Evolutionary conservation across 2,888 invertebrate genomes (phyloP), one percentile per base, ranked within the genome.

Genomic region (Saturnia japonica): DNA sequence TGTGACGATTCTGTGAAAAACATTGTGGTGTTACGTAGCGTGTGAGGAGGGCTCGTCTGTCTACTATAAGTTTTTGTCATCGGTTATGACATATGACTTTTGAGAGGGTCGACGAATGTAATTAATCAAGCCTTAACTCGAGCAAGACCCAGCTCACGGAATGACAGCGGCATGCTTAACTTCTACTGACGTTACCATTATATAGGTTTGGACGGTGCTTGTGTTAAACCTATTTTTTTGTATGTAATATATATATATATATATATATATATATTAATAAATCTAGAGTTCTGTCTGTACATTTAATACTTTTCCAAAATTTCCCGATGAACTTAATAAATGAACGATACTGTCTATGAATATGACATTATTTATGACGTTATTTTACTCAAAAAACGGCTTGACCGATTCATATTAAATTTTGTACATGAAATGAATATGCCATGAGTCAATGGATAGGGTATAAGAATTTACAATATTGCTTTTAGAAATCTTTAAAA

Each of bases 21-120:
- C 25, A 25, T 47, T 22, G 16, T 25, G 16, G 16, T 6, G 9
- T 34, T 40, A 40, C 40, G 34, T n/a, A 16, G 12, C 62, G 40
- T 64, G 64, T 40, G 40, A 54, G 42, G 54, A 70, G 11, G 66
- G 64, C 57, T 60, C 54, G 64, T 70, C 76, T 73, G 74, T 71
- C 80, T 75, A 75, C 78, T 77, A 72, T 70, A 79, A 85, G 78
- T 88, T 89, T 89, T 88, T 86, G 87, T 83, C 78, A 73, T 75
- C 79, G 78, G 80, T 84, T 85, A 86, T 86, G 88, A 89, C 87
- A 81, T 84, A 85, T 88, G 87, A 89, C 87, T 88, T 85, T 85
- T 84, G 84, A 87, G 86, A 87, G 88, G 88, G 88, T 87, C 76
- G 73, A 72, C 73, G 74, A 82, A 83, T 82, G 79, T 88, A 87